Percentiles rank a stretch among this genome's conserved stretches.
Conservation (phyloP, 1,140 invertebrate genomes). For the Drosophila funebris region DNA sequence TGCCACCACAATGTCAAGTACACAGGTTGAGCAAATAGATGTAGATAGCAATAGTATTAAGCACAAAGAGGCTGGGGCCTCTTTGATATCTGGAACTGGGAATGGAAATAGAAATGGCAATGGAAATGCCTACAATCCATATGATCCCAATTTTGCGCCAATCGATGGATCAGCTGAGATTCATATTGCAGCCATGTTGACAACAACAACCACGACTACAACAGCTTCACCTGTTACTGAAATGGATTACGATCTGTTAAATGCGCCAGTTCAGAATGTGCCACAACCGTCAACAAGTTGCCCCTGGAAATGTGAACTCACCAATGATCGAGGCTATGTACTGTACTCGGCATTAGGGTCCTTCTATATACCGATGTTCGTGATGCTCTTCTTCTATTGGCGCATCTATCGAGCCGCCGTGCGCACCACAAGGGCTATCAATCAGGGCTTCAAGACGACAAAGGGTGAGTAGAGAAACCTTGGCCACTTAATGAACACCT, state of each 20-base stretch:
- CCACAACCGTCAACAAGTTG: slow-evolving; percentile 85
- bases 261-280: slow-evolving; percentile 39
- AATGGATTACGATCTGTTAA: slow-evolving; percentile 53
- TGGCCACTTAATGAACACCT: not conserved
- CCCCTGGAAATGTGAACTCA: slow-evolving; percentile 94
- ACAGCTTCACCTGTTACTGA: slow-evolving; percentile 33
- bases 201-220: slow-evolving; percentile 31
- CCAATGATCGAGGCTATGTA: slow-evolving; percentile 94
- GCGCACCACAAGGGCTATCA: slow-evolving; percentile 86
- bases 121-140: slow-evolving; percentile 72
- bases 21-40: slow-evolving; percentile 71
- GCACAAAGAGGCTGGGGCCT: slow-evolving; percentile 29
- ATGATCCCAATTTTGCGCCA: slow-evolving; percentile 70
- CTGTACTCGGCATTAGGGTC: slow-evolving; percentile 96
- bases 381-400: slow-evolving; percentile 96
- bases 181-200: slow-evolving; percentile 49
- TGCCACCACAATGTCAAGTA: slow-evolving; percentile 75
- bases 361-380: slow-evolving; percentile 96
- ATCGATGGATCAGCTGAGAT: slow-evolving; percentile 65
- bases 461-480: slow-evolving; percentile 86
- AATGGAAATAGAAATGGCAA: slow-evolving; percentile 14
- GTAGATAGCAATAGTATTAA: slow-evolving; percentile 67
- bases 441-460: slow-evolving; percentile 96
- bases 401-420: slow-evolving; percentile 94
- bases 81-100: slow-evolving; percentile 7